Percentiles rank a stretch among this genome's conserved stretches.
Conservation (phyloP, 2,888 invertebrate species). For the Ormyrus pomaceus region DNA sequence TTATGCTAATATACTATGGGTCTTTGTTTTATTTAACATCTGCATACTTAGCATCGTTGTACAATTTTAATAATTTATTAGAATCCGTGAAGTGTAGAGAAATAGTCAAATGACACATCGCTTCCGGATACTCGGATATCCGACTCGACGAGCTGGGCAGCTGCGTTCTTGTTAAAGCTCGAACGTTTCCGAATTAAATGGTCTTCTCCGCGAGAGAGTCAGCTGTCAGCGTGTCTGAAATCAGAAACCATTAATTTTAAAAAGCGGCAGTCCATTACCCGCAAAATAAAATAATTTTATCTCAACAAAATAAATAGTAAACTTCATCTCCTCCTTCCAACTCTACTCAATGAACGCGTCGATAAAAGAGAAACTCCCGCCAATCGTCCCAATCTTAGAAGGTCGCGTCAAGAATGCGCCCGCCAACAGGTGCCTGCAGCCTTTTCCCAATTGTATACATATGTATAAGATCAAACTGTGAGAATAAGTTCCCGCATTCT, state of each 20-base stretch:
- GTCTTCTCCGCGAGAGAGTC: too few relatives aligned
- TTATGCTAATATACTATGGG: too few relatives aligned
- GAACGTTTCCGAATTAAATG: too few relatives aligned
- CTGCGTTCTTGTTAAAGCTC: not conserved
- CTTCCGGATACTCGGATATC: slow-evolving; percentile 10
- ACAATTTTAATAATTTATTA: too few relatives aligned
- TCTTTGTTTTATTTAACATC: too few relatives aligned
- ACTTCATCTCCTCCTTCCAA: not conserved
- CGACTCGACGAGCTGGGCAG: not conserved
- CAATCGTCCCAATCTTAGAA: too few relatives aligned
- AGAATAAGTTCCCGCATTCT: not conserved
- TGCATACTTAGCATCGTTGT: too few relatives aligned
- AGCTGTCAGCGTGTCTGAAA: too few relatives aligned
- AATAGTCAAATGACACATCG: not conserved
- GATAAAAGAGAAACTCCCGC: too few relatives aligned
- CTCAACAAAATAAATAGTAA: too few relatives aligned
- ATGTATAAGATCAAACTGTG: slow-evolving; percentile 5
- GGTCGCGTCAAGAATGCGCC: not conserved
- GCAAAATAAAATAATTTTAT: not conserved
- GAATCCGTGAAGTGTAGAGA: too few relatives aligned
- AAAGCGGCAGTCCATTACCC: not conserved
- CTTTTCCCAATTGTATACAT: not conserved
- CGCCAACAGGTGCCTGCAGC: slow-evolving; percentile 32
- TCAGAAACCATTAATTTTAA: not conserved
- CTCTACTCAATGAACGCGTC: not conserved